Conservation (phyloP, 2,113 vertebrate genomes). For the Strix uralensis region DNA sequence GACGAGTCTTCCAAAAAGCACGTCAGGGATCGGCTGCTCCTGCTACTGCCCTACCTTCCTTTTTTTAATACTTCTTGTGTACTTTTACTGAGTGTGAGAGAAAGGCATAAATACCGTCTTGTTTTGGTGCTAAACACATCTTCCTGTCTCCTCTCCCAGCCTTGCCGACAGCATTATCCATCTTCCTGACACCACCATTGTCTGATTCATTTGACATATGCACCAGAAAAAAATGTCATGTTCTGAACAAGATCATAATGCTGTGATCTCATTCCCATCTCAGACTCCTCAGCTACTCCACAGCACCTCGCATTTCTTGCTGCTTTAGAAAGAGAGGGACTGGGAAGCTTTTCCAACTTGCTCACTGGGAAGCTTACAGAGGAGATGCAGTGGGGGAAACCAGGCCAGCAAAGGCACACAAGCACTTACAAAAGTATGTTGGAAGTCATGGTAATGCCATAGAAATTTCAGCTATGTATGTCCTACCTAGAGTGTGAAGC, state of each 20-base stretch:
- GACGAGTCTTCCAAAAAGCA: neutral
- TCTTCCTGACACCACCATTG: conserved; percentile 42
- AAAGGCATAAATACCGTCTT: neutral
- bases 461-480: neutral
- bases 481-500: neutral
- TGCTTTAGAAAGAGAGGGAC: neutral
- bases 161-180: conserved; percentile 43
- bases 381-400: neutral
- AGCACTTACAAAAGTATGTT: neutral
- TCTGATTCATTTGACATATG: conserved; percentile 41
- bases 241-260: conserved; percentile 19
- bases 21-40: neutral
- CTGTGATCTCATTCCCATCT: conserved; percentile 53
- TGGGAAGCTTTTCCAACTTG: conserved; percentile 23
- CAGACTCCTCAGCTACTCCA: neutral
- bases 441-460: neutral
- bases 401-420: neutral
- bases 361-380: conserved; percentile 18
- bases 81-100: neutral
- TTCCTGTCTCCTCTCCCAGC: conserved; percentile 20
- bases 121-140: neutral
- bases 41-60: neutral
- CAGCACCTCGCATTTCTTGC: conserved; percentile 16
- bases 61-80: neutral
- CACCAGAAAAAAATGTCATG: conserved; percentile 23